A percentile compares a stretch with the other conserved stretches of the same genome.
phyloP scores from a whole-genome alignment of 2,113 vertebrate genomes.

The Thunnus thynnus region DNA sequence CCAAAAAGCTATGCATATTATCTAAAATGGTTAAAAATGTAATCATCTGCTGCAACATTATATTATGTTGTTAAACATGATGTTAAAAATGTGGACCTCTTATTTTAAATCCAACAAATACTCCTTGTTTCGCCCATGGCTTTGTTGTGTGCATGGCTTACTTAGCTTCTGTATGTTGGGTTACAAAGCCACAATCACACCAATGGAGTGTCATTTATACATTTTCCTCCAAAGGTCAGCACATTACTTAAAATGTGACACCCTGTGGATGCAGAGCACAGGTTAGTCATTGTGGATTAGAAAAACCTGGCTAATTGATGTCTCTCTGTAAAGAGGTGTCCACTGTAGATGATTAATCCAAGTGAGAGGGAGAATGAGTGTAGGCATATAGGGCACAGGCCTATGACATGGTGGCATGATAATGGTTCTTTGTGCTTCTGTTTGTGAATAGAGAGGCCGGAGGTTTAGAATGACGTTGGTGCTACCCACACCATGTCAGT shows the following conservation, averaged over 20 bases:
- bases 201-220: neutral
- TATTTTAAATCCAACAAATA: neutral
- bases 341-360: conserved; percentile 50
- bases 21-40: neutral
- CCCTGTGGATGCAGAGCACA: neutral
- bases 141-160: neutral
- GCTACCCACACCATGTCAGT: conserved; percentile 68
- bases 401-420: conserved; percentile 48
- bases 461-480: conserved; percentile 76
- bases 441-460: conserved; percentile 68
- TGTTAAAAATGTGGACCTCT: neutral
- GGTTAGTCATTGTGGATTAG: conserved; percentile 19
- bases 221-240: neutral
- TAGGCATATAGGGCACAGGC: conserved; percentile 49
- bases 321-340: conserved; percentile 5
- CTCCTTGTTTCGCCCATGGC: neutral
- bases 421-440: conserved; percentile 70
- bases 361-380: conserved; percentile 24
- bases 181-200: neutral
- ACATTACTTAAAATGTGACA: neutral
- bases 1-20: neutral
- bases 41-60: neutral
- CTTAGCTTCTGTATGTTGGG: neutral
- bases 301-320: conserved; percentile 4
- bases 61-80: neutral